phyloP scores from a whole-genome alignment of 2,797 vertebrate genomes.

The Denticeps clupeoides region DNA sequence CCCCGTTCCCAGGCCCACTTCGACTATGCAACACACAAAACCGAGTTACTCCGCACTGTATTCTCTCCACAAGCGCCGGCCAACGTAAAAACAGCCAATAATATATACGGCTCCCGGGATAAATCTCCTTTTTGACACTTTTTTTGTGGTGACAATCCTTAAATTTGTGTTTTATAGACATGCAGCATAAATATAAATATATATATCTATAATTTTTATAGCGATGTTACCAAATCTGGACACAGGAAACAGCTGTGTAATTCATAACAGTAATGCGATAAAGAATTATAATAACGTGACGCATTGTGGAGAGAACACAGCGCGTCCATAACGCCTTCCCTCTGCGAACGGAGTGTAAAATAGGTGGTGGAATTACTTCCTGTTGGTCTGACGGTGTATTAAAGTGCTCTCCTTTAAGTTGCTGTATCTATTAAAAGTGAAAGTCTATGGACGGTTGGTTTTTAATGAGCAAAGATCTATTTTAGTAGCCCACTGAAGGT shows the following conservation, averaged over 20 bases:
- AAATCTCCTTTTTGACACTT: slow-evolving; percentile 3
- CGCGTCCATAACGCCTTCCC: slow-evolving; percentile 56
- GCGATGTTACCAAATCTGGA: not conserved
- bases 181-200: too few species aligned
- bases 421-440: slow-evolving; percentile 75
- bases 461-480: slow-evolving; percentile 98
- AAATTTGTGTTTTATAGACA: slow-evolving; percentile 9
- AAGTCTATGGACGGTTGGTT: slow-evolving; percentile 73
- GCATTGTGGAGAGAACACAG: slow-evolving; percentile 78
- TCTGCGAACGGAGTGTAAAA: slow-evolving; percentile 80
- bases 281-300: slow-evolving; percentile 24
- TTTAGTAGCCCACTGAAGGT: slow-evolving; percentile 97
- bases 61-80: slow-evolving; percentile 69
- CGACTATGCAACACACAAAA: slow-evolving; percentile 92
- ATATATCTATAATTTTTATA: slow-evolving; percentile 2
- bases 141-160: slow-evolving; percentile 53
- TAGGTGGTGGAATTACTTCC: slow-evolving; percentile 80
- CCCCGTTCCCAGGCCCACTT: slow-evolving; percentile 50
- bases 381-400: slow-evolving; percentile 88
- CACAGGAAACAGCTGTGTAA: too few species aligned
- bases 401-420: slow-evolving; percentile 87
- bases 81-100: not conserved
- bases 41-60: slow-evolving; percentile 66
- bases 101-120: not conserved
- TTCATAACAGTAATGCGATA: too few species aligned